Evolutionary conservation across 2,888 invertebrate species (phyloP).

Genomic region (Podotricha telesiphe): DNA sequence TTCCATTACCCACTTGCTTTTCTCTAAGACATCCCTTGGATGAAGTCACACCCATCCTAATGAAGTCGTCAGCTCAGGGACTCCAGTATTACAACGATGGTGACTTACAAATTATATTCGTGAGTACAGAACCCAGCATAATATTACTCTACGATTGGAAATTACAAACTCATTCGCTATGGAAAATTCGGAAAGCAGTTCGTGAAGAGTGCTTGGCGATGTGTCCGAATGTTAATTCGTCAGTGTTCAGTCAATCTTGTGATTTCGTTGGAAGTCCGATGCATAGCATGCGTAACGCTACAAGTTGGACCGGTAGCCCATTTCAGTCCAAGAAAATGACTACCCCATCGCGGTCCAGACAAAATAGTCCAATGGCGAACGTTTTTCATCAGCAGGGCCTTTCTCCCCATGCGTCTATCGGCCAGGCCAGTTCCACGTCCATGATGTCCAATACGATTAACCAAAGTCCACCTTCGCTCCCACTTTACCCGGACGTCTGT

Average conservation of each 20-base stretch:
- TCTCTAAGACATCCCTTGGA: constrained; percentile 95
- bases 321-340: constrained; percentile 65
- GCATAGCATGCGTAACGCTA: constrained; percentile 64
- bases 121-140: constrained; percentile 90
- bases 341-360: constrained; percentile 66
- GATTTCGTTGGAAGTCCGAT: constrained; percentile 72
- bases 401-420: constrained; percentile 76
- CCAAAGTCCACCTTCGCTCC: constrained; percentile 84
- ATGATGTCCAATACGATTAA: constrained; percentile 76
- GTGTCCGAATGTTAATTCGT: constrained; percentile 79
- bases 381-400: constrained; percentile 75
- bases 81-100: constrained; percentile 86
- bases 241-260: constrained; percentile 72
- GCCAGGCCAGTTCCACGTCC: constrained; percentile 73
- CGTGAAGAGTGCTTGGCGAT: constrained; percentile 87
- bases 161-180: constrained; percentile 91
- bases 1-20: constrained; percentile 90
- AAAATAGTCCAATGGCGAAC: constrained; percentile 77
- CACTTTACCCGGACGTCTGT: constrained; percentile 92
- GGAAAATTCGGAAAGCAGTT: constrained; percentile 89
- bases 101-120: constrained; percentile 88
- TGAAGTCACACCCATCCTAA: constrained; percentile 93
- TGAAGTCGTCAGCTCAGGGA: constrained; percentile 85
- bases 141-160: constrained; percentile 91
- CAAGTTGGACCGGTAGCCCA: constrained; percentile 73